Base-by-base conservation (phyloP, 2,113 vertebrate genomes). In the Picathartes gymnocephalus region DNA sequence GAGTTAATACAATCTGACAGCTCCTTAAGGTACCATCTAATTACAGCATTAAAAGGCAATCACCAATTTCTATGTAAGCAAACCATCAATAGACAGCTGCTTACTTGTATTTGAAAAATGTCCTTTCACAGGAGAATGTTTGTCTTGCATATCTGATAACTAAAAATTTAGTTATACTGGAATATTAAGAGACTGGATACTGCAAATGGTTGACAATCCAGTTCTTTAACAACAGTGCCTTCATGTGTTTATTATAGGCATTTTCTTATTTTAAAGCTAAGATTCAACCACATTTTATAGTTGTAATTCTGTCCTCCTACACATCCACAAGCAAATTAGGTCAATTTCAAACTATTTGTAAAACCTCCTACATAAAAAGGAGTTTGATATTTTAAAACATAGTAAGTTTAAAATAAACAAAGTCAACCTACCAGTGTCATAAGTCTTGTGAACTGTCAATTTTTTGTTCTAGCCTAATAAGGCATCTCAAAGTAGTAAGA, bases 161-260 rank as follows among this genome's bases (percentile, higher is more conserved):
- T 51, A 82, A 90, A 89, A 77, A 23, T 31, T 50, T 25, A n/a
- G 40, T 47, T 66, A 39, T 24, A 83, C 2, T 39, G 10, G 11
- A 45, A 64, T 86, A 70, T 61, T 27, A 44, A 85, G 62, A 40
- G 5, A 65, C 4, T 73, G 39, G 16, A 61, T 73, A 84, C 31
- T 76, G 60, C 11, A 83, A 91, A 69, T n/a, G 7, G 61, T 78
- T 90, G 60, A 81, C 42, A 91, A 78, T 45, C 19, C 65, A 92
- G 61, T n/a, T 18, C 62, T 93, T 94, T 93, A 86, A 86, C 88
- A 97, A 81, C 56, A 94, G 54, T 88, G 91, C 66, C 94, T 96
- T 96, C 88, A 31, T 69, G 74, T 77, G 81, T 86, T 92, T 85
- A 91, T 82, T 70, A 90, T 0, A 94, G 58, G 71, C 33, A 93